Evolutionary conservation across 2,113 vertebrate species (phyloP).

Genomic region (Uropsilus gracilis): DNA sequence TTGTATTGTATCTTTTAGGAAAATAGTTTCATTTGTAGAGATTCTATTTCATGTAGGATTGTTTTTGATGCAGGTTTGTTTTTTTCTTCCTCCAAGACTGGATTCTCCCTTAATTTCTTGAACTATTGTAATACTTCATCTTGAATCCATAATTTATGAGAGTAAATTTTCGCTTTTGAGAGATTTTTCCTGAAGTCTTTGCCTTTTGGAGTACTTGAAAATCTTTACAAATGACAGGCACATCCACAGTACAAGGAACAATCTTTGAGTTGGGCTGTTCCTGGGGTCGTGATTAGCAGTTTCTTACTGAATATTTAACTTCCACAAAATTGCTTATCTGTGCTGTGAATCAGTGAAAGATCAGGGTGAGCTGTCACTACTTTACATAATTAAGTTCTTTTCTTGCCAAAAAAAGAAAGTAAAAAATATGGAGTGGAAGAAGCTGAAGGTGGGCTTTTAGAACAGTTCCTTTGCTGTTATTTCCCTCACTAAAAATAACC

Average conservation of each 20-base stretch:
- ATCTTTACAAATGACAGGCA: background rate
- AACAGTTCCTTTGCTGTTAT: background rate
- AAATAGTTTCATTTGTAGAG: background rate
- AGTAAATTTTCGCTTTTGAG: background rate
- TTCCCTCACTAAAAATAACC: slow-evolving; percentile 1
- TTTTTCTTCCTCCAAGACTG: background rate
- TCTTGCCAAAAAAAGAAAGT: slow-evolving; percentile 44
- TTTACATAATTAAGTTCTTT: slow-evolving; percentile 71
- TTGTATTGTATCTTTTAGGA: background rate
- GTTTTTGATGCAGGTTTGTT: background rate
- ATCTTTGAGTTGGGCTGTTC: slow-evolving; percentile 31
- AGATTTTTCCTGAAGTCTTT: background rate
- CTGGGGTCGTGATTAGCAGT: background rate
- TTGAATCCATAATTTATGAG: background rate
- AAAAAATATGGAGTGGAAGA: slow-evolving; percentile 30
- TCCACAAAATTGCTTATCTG: slow-evolving; percentile 45
- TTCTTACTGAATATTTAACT: slow-evolving; percentile 47
- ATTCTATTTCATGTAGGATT: background rate
- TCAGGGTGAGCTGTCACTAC: slow-evolving; percentile 16
- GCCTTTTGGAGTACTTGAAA: slow-evolving; percentile 24
- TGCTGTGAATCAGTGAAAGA: slow-evolving; percentile 23
- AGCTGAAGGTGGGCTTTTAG: slow-evolving; percentile 26
- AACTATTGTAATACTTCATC: background rate
- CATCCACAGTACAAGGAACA: background rate
- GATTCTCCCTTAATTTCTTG: background rate